Evolutionary conservation across 2,888 invertebrate genomes (phyloP).

Genomic region (Julus scandinavius): DNA sequence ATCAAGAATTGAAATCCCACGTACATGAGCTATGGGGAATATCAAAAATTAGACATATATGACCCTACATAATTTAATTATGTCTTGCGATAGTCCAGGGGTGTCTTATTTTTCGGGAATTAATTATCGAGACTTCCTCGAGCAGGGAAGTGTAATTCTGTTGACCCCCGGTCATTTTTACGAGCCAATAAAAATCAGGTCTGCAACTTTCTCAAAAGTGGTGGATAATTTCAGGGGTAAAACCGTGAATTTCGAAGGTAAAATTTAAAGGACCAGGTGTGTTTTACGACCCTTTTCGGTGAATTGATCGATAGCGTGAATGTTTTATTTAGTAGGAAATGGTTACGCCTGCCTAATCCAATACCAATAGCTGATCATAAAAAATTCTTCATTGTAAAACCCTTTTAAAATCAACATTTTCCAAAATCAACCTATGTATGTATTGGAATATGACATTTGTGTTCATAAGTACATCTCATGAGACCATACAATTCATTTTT

Average conservation of each 20-base stretch:
- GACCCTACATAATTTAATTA: too few species aligned
- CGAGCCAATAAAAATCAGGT: background rate
- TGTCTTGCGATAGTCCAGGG: too few species aligned
- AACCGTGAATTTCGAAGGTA: constrained; percentile 26
- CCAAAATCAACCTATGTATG: too few species aligned
- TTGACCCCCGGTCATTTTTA: background rate
- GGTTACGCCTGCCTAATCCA: background rate
- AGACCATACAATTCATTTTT: too few species aligned
- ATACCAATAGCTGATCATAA: background rate
- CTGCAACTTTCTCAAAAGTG: background rate
- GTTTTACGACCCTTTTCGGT: constrained; percentile 11
- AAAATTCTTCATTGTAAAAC: background rate
- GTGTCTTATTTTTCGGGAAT: background rate
- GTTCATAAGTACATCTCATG: too few species aligned
- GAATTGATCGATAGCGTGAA: background rate
- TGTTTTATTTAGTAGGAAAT: constrained; percentile 26
- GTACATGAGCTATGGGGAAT: background rate
- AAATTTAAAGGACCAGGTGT: constrained; percentile 1
- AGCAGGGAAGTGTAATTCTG: background rate
- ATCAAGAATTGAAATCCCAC: background rate
- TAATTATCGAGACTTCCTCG: background rate
- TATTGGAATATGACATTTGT: too few species aligned
- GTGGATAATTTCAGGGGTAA: background rate
- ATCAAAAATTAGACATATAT: too few species aligned
- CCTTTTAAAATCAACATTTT: too few species aligned